Evolutionary conservation across 2,888 invertebrate species (phyloP).

Genomic region (Eurytoma californica): DNA sequence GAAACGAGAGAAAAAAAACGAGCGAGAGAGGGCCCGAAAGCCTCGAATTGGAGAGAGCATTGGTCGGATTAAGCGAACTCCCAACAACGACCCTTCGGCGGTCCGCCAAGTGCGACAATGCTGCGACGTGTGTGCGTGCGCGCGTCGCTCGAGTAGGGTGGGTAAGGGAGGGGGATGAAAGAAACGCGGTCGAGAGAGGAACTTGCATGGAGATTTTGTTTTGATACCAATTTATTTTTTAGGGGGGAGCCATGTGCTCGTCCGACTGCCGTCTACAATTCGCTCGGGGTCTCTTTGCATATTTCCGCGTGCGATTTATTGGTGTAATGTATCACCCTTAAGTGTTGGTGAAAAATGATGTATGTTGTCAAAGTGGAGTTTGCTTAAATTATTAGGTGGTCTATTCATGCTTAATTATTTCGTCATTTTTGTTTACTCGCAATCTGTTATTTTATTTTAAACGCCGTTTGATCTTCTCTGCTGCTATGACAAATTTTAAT

Average conservation of each 20-base stretch:
- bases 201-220: conserved; percentile 43
- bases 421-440: too few relatives aligned
- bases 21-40: conserved; percentile 21
- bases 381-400: too few relatives aligned
- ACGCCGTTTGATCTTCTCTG: too few relatives aligned
- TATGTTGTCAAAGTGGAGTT: too few relatives aligned
- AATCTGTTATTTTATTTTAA: too few relatives aligned
- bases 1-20: conserved; percentile 40
- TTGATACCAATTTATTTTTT: conserved; percentile 48
- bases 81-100: conserved; percentile 1
- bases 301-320: conserved; percentile 5
- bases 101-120: conserved; percentile 47
- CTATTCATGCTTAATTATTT: too few relatives aligned
- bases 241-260: neutral
- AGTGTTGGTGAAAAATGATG: neutral
- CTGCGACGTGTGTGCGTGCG: conserved; percentile 31
- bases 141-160: neutral
- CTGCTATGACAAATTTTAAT: too few relatives aligned
- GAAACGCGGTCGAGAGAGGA: conserved; percentile 7
- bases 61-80: conserved; percentile 43
- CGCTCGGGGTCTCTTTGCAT: conserved; percentile 32
- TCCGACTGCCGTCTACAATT: conserved; percentile 15
- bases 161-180: conserved; percentile 17
- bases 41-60: conserved; percentile 46
- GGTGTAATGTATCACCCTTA: neutral